Conservation (phyloP, 2,888 invertebrate species). For the Papilio elwesi region DNA sequence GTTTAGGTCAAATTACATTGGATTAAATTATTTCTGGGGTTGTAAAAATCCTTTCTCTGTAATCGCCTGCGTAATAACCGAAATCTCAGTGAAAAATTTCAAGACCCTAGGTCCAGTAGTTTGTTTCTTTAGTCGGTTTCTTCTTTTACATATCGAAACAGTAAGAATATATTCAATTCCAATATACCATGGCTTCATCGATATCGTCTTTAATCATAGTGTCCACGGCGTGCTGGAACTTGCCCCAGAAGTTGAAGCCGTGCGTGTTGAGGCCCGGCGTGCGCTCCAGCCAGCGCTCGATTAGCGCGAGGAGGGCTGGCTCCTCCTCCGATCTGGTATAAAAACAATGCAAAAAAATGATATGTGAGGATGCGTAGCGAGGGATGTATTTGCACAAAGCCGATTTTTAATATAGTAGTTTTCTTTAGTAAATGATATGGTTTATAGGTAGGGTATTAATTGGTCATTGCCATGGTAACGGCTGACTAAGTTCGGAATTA, state of each 20-base stretch:
- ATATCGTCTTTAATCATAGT: slow-evolving; percentile 88
- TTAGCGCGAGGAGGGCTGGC: slow-evolving; percentile 92
- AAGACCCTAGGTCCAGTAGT: no score
- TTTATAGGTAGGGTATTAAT: background rate
- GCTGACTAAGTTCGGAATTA: background rate
- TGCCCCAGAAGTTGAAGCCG: slow-evolving; percentile 97
- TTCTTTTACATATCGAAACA: no score
- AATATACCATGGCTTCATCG: slow-evolving; percentile 84
- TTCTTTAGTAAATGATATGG: no score
- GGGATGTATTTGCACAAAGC: no score
- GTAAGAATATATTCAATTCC: background rate
- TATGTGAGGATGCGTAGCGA: no score
- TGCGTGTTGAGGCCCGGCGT: slow-evolving; percentile 94
- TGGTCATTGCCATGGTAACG: slow-evolving; percentile 2
- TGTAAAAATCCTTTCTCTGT: no score
- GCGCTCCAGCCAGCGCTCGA: slow-evolving; percentile 96
- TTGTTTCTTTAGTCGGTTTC: no score
- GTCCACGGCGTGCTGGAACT: slow-evolving; percentile 90
- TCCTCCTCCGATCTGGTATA: slow-evolving; percentile 89
- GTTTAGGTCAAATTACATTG: no score
- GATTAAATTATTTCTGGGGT: no score
- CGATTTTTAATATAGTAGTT: no score
- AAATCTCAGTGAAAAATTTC: no score
- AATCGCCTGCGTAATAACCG: no score
- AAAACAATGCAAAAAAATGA: background rate